A percentile compares a stretch with the other conserved stretches of the same genome.
Evolutionary conservation across 2,888 invertebrate species (phyloP).

Genomic region (Oscheius sp.): DNA sequence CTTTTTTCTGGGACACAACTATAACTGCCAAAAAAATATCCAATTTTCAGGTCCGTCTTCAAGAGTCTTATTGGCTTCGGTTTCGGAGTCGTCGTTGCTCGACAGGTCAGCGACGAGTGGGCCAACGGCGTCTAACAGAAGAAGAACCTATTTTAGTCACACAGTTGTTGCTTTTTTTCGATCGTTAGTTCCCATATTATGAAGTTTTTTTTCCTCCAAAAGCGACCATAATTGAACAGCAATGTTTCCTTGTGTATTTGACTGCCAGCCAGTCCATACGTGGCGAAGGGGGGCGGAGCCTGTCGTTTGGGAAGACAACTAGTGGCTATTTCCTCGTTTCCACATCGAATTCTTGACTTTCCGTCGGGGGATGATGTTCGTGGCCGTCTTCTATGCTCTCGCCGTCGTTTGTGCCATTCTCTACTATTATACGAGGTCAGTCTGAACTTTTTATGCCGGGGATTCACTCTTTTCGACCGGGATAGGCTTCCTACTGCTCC

Average conservation of each 20-base stretch:
- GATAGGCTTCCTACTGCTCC: slow-evolving; percentile 40
- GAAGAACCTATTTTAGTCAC: neutral
- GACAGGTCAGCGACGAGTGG: slow-evolving; percentile 62
- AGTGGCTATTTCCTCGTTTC: slow-evolving; percentile 13
- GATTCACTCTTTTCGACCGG: too few relatives aligned
- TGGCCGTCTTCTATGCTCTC: slow-evolving; percentile 60
- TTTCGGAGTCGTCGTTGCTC: slow-evolving; percentile 54
- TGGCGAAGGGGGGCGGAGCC: slow-evolving; percentile 27
- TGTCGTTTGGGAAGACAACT: neutral
- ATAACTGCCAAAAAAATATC: too few relatives aligned
- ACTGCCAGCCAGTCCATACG: slow-evolving; percentile 21
- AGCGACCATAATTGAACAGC: too few relatives aligned
- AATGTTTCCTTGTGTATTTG: slow-evolving; percentile 5
- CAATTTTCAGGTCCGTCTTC: slow-evolving; percentile 53
- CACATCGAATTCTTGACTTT: neutral
- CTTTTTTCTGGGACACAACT: too few relatives aligned
- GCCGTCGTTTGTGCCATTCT: slow-evolving; percentile 73
- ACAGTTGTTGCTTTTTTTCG: slow-evolving; percentile 6
- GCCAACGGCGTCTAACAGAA: slow-evolving; percentile 43
- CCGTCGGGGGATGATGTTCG: slow-evolving; percentile 45
- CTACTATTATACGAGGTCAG: slow-evolving; percentile 73
- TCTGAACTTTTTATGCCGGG: too few relatives aligned
- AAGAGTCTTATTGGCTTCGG: slow-evolving; percentile 61
- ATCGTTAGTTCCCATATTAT: neutral
- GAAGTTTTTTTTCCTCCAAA: too few relatives aligned